Evolutionary conservation across 2,797 vertebrate genomes (phyloP).

Genomic region (Lindbergichthys nudifrons): DNA sequence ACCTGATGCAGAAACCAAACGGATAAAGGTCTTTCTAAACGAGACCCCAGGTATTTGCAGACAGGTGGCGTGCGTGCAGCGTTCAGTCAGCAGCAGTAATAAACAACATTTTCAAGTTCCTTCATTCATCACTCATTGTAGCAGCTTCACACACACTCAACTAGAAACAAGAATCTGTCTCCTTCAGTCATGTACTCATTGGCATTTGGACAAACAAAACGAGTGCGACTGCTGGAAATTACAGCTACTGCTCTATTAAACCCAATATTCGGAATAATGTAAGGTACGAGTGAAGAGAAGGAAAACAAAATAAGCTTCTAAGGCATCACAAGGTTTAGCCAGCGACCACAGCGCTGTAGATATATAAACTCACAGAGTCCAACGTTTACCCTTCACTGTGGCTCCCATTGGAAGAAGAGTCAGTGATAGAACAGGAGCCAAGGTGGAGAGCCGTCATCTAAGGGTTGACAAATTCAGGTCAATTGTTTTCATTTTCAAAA

Average conservation of each 20-base stretch:
- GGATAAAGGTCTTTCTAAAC: neutral
- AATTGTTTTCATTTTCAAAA: neutral
- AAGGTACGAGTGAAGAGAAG: constrained; percentile 43
- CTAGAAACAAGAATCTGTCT: constrained; percentile 13
- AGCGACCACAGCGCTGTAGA: constrained; percentile 68
- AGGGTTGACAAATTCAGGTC: constrained; percentile 10
- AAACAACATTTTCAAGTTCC: constrained; percentile 22
- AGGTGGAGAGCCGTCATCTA: constrained; percentile 20
- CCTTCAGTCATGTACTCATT: constrained; percentile 27
- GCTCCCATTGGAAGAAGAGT: constrained; percentile 57
- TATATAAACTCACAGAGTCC: constrained; percentile 80
- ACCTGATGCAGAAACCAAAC: constrained; percentile 5
- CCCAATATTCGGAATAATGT: constrained; percentile 22
- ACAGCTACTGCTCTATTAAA: constrained; percentile 32
- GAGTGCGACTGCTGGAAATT: constrained; percentile 16
- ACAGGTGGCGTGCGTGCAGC: constrained; percentile 19
- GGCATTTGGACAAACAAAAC: constrained; percentile 25
- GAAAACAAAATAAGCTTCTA: constrained; percentile 59
- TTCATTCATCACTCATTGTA: constrained; percentile 27
- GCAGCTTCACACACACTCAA: constrained; percentile 49
- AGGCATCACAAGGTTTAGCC: constrained; percentile 81
- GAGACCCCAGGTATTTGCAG: constrained; percentile 4
- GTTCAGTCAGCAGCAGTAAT: constrained; percentile 4
- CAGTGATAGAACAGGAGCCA: constrained; percentile 13
- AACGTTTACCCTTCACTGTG: constrained; percentile 48